Conservation (phyloP, 2,888 invertebrate species). For the Andrena trimmerana region DNA sequence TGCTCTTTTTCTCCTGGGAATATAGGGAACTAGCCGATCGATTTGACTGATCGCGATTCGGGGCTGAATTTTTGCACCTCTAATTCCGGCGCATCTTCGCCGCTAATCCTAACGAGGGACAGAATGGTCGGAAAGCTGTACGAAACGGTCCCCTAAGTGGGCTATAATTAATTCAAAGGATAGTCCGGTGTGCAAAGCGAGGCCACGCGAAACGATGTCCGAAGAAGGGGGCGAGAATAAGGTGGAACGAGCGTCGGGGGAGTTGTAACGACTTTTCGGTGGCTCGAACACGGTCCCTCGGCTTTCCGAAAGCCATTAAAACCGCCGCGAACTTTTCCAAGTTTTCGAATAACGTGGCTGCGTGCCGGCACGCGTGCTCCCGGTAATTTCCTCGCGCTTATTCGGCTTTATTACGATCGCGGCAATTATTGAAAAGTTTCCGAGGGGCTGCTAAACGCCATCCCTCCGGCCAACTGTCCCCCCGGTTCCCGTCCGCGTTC, state of each 20-base stretch:
- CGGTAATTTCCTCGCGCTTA: slow-evolving; percentile 78
- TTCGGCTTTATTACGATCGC: slow-evolving; percentile 78
- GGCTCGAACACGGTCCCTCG: slow-evolving; percentile 70
- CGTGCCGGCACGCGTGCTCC: slow-evolving; percentile 75
- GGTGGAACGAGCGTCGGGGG: slow-evolving; percentile 58
- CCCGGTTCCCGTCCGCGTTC: background rate
- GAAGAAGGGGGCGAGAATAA: slow-evolving; percentile 50
- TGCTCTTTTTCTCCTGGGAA: too few species aligned
- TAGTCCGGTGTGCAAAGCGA: background rate
- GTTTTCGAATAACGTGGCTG: slow-evolving; percentile 80
- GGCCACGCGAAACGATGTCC: slow-evolving; percentile 11
- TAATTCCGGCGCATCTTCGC: too few species aligned
- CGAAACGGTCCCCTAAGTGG: slow-evolving; percentile 26
- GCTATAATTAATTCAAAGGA: slow-evolving; percentile 41
- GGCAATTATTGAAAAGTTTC: slow-evolving; percentile 82
- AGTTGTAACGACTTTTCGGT: slow-evolving; percentile 81
- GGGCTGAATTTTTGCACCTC: too few species aligned
- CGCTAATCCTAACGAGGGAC: too few species aligned
- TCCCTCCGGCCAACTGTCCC: slow-evolving; percentile 46
- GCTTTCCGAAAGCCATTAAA: slow-evolving; percentile 80
- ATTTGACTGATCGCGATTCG: too few species aligned
- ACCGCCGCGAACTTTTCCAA: slow-evolving; percentile 77
- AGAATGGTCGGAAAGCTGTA: slow-evolving; percentile 2
- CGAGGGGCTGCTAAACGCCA: slow-evolving; percentile 42
- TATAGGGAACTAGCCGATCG: too few species aligned